Evolutionary conservation across 2,113 vertebrate genomes (phyloP), one percentile per base, ranked within the genome.

Genomic region (Lophochroa leadbeateri): DNA sequence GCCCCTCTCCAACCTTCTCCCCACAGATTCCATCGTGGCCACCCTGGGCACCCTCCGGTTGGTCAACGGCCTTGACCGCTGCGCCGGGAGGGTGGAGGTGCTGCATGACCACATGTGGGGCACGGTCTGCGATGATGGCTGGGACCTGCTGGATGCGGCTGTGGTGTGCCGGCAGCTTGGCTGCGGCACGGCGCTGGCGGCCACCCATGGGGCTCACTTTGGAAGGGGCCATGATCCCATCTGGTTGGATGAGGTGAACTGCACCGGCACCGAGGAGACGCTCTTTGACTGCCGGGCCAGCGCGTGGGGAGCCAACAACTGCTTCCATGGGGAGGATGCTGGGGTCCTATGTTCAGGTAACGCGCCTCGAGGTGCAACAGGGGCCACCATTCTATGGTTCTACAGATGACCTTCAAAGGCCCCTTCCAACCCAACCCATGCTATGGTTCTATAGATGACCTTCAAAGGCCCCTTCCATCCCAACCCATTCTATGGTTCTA

Each of bases 281-380:
- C 44, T 96, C 58, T 83, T 77, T 1, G 7, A 93, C 10, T 96
- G 95, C 37, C 47, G 3, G 17, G 47, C 83, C 50, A 80, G 12
- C 0, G 17, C 9, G 0, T 83, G 82, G 80, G 70, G 82, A 24
- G 24, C 37, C 14, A 82, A 83, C 41, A 57, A 75, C 23, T 94
- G 94, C 64, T 37, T 27, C 78, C 86, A 96, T 0, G 49, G 77
- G 13, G 82, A 88, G 7, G 92, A 95, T 17, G 95, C 91, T 4
- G 86, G 91, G 15, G 95, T 93, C 35, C n/a, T 95, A 19, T 97
- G 96, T 33, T 96, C 95, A 71, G 96, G 96, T 97, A 92, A 86
- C 6, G 31, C 12, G 6, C 8, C 68, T 18, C 1, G 1, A 17
- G 43, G 49, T 1, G 43, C 17, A 10, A 23, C 13, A 6, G 20